These are phyloP conservation scores for Chiloscyllium punctatum DNA, from an alignment of 2,797 vertebrate genomes.

Conservation along the genomic window DNA sequence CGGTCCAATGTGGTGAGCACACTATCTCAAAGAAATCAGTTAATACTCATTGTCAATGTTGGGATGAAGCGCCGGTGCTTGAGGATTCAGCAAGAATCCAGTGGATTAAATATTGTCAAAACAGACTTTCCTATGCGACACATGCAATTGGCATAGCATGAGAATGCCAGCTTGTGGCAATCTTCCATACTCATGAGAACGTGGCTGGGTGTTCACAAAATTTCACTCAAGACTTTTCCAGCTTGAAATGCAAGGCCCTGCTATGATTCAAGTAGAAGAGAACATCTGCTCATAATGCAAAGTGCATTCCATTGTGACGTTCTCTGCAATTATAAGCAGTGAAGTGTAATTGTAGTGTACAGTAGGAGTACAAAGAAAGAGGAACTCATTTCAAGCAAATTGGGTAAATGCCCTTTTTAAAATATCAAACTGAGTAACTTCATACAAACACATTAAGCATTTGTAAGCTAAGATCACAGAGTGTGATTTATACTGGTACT, in stretches of 20 bases:
- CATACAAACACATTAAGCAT: not conserved
- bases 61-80: not conserved
- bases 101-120: not conserved
- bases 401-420: not conserved
- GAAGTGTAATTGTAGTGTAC: not conserved
- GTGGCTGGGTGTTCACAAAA: not conserved
- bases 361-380: not conserved
- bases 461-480: not conserved
- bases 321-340: not conserved
- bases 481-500: not conserved
- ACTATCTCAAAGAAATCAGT: not conserved
- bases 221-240: not conserved
- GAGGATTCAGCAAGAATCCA: not conserved
- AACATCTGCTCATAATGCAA: not conserved
- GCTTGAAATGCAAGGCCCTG: not conserved
- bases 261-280: not conserved
- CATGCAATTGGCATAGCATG: not conserved
- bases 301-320: not conserved
- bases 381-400: not conserved
- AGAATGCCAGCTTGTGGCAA: not conserved
- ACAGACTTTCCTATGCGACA: not conserved
- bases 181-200: not conserved
- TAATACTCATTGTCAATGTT: not conserved
- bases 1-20: not conserved
- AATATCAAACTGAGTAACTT: not conserved